Evolutionary conservation across 2,888 invertebrate genomes (phyloP), one percentile per base, ranked within the genome.

Genomic region (Cheilosia urbana): DNA sequence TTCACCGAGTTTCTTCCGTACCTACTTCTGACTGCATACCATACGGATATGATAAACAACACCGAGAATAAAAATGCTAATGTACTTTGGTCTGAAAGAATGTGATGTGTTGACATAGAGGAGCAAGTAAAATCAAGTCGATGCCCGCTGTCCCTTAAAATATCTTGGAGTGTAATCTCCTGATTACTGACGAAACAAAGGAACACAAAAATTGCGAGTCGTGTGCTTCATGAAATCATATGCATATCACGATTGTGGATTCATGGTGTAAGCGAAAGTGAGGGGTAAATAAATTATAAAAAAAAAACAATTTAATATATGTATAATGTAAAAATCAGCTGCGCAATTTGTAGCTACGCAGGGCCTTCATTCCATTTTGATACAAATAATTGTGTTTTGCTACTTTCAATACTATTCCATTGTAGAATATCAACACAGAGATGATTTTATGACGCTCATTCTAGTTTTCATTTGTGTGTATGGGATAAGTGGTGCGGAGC

Each of bases 321-420:
- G 4, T 37, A 2, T 17, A 24, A 24, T 53, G 30, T 34, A 15
- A 6, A 24, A 71, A 58, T 30, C 53, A 63, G 53, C 42, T 75
- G 65, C 75, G 75, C 75, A 75, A 40, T 75, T 65, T 47, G 34
- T 13, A 24, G 24, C 40, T 15, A 63, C 62, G 55, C 63, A 73
- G 55, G 19, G 53, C n/a, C 9, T 60, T 27, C 40, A 37, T 73
- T 13, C 13, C 45, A 57, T 45, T 30, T 45, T 21, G 34, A 42
- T 58, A 34, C 57, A 21, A 30, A 42, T 30, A 19, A 60, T 21
- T 24, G 17, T 62, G n/a, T 30, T 30, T 55, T 42, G 17, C 37
- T 47, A 21, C 7, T 47, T 47, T 65, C 47, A 49, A 24, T 49
- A 47, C 2, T 63, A 34, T 24, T 34, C n/a, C 47, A 53, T 57